Evolutionary conservation across 2,113 vertebrate genomes (phyloP), one percentile per base, ranked within the genome.

Genomic region (Symphodus melops): DNA sequence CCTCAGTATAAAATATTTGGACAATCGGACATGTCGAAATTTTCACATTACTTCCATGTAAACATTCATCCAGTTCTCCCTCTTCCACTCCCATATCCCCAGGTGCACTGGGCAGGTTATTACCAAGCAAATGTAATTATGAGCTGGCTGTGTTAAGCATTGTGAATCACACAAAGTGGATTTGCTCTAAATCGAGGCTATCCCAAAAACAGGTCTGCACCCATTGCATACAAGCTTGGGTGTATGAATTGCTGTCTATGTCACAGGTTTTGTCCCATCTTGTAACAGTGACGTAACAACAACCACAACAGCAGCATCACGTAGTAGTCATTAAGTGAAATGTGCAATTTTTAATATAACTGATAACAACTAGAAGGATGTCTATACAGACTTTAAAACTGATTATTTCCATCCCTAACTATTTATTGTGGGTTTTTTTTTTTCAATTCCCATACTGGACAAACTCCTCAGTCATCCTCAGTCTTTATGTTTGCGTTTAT

Each of bases 71-170:
- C 52, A 39, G 21, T 57, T 36, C 23, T 59, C 52, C 56, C 41
- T 41, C 41, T 53, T 69, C 67, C 67, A 62, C 55, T 73, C 57
- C 81, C 55, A 74, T 82, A 75, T 84, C 59, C 54, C 71, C 82
- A 87, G 70, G 79, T 87, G 85, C 75, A 72, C 75, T 46, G 36
- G 61, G 71, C 55, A 61, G 70, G 62, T 68, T 44, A 69, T 79
- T 62, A 69, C 73, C 52, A 75, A 77, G 81, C 55, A 75, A 58
- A 53, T 64, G 67, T 87, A 84, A 88, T 89, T 86, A 84, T 76
- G 76, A 78, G 68, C 67, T 69, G 20, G 82, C 67, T 70, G 82
- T 69, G 82, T 82, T 77, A 28, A 77, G 79, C 65, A 81, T 84
- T 90, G 84, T 86, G 52, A 58, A 28, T 61, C 55, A 68, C 61